Evolutionary conservation across 2,888 invertebrate species (phyloP), one percentile per base, ranked within the genome.

Genomic region (Unio delphinus): DNA sequence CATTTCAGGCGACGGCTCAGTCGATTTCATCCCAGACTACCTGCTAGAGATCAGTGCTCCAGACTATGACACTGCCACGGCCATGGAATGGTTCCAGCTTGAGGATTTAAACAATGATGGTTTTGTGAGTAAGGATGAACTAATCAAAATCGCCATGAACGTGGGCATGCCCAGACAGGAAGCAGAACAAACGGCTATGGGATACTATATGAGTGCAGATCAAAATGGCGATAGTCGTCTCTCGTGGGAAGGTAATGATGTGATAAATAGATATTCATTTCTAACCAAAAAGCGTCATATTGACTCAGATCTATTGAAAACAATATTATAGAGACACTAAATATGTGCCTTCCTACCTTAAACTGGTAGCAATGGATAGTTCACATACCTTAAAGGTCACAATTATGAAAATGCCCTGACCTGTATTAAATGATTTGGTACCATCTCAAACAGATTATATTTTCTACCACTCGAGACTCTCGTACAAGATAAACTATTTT

Each of bases 1-100:
- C 30, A 64, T 65, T 65, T 0, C 67, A 86, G 85, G 81, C 55
- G 80, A 86, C 65, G 82, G 84, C 6, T 74, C 74, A 11, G 82
- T 86, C 11, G 86, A 85, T 58, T 85, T 86, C 66, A 81, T 86
- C 23, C 86, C 86, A 0, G 86, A 86, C 68, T 86, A 85, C 69
- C 63, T 84, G 45, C 69, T 80, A 59, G 84, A 85, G 67, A 76
- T 86, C 54, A 75, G 81, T 55, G 73, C 79, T 1, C 82, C 84
- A 18, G 80, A 84, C 69, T 80, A 80, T 72, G 80, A 80, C 20
- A 59, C 73, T 0, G 78, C 78, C 45, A 80, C 77, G 17, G 85
- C 86, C 54, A 69, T 64, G 15, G 86, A 86, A 69, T 85, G 84
- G 85, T 86, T 85, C 70, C 65, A 79, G 3, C 78, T 86, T 11